Evolutionary conservation across 2,113 vertebrate species (phyloP).

Genomic region (Accipiter cooperii): DNA sequence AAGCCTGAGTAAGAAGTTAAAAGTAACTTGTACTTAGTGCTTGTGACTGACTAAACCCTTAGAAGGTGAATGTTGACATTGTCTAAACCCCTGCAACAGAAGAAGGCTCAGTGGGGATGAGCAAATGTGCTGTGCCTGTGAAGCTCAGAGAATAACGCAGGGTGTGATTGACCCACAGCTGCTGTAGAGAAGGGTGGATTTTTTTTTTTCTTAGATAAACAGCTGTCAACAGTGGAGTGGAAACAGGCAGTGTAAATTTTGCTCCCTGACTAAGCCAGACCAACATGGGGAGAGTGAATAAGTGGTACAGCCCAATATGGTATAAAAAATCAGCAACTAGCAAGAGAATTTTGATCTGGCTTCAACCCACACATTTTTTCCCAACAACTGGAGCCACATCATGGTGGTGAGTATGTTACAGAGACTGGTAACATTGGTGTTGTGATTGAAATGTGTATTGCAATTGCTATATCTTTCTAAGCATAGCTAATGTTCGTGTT

Average conservation of each 20-base stretch:
- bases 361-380: fast-evolving
- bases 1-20: not conserved
- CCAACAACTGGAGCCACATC: not conserved
- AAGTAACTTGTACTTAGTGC: not conserved
- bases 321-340: fast-evolving
- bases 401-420: too few relatives aligned
- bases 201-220: not conserved
- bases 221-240: not conserved
- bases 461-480: not conserved
- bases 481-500: not conserved
- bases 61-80: fast-evolving
- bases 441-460: not conserved
- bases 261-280: not conserved
- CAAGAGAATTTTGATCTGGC: not conserved
- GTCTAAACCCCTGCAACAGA: fast-evolving
- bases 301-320: not conserved
- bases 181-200: not conserved
- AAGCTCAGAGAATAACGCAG: not conserved
- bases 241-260: not conserved
- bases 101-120: not conserved
- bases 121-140: not conserved
- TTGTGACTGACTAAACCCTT: not conserved
- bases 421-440: not conserved
- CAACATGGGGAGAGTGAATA: fast-evolving
- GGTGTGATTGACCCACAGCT: not conserved